These are phyloP conservation scores for Pristionchus mayeri DNA, from an alignment of 2,888 invertebrate genomes.

Conservation along the genomic window DNA sequence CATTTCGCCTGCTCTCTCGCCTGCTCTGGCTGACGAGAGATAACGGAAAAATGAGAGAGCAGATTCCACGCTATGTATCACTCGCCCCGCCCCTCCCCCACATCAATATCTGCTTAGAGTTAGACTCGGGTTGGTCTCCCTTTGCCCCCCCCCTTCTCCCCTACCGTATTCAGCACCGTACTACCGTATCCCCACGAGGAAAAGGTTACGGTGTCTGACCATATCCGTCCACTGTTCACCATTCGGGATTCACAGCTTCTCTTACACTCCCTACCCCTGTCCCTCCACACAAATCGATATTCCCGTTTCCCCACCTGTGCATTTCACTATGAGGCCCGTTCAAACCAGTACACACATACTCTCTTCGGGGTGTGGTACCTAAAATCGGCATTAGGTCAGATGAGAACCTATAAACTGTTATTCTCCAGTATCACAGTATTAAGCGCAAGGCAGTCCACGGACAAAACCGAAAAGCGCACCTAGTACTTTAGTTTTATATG, in stretches of 20 bases:
- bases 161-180: not conserved
- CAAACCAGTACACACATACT: too few species aligned
- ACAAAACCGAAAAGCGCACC: too few species aligned
- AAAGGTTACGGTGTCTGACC: not conserved
- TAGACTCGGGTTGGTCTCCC: constrained; percentile 37
- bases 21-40: not conserved
- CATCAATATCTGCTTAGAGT: constrained; percentile 41
- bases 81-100: not conserved
- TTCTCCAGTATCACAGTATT: too few species aligned
- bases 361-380: too few species aligned
- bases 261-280: not conserved
- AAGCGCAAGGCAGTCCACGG: too few species aligned
- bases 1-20: not conserved
- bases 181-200: not conserved
- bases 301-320: too few species aligned
- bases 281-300: too few species aligned
- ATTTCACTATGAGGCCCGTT: too few species aligned
- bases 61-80: not conserved
- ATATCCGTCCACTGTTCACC: not conserved
- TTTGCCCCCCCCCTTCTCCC: not conserved
- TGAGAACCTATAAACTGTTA: too few species aligned
- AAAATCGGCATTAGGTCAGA: too few species aligned
- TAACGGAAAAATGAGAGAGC: not conserved
- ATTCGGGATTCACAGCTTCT: constrained; percentile 1
- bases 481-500: too few species aligned